A percentile compares a stretch with the other conserved stretches of the same genome.
phyloP scores from a whole-genome alignment of 2,113 vertebrate genomes.

The Antechinus flavipes region DNA sequence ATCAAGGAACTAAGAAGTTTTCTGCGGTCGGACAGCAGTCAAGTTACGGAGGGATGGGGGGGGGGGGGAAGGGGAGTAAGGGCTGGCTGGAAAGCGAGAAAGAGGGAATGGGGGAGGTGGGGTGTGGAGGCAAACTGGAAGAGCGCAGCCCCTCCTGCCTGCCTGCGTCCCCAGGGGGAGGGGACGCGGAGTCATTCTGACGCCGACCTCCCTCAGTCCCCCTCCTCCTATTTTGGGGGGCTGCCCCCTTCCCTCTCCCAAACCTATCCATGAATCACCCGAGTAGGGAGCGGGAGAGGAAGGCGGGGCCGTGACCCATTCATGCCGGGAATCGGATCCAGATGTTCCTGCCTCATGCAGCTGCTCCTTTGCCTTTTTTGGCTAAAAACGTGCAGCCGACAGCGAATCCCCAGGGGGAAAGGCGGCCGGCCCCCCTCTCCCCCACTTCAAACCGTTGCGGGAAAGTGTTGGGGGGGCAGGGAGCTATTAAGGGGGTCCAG shows the following conservation, averaged over 20 bases:
- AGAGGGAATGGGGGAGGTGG: not conserved
- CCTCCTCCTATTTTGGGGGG: slow-evolving; percentile 73
- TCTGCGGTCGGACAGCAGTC: not conserved
- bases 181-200: not conserved
- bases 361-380: slow-evolving; percentile 99
- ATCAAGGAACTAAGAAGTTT: not conserved
- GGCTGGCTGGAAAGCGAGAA: not conserved
- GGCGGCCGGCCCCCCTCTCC: not conserved
- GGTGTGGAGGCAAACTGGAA: not conserved
- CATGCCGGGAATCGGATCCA: slow-evolving; percentile 95
- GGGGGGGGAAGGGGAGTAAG: not conserved
- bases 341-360: slow-evolving; percentile 90
- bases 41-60: not conserved
- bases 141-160: slow-evolving; percentile 38
- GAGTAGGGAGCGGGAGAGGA: not conserved
- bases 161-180: not conserved
- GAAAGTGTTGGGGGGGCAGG: slow-evolving; percentile 18
- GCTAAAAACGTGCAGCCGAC: slow-evolving; percentile 91
- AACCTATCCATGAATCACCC: slow-evolving; percentile 78
- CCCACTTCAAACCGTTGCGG: slow-evolving; percentile 40
- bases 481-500: slow-evolving; percentile 52
- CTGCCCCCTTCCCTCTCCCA: slow-evolving; percentile 76
- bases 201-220: slow-evolving; percentile 22
- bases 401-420: slow-evolving; percentile 49
- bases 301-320: slow-evolving; percentile 88